Evolutionary conservation across 2,113 vertebrate species (phyloP).

Genomic region (Rattus rattus): DNA sequence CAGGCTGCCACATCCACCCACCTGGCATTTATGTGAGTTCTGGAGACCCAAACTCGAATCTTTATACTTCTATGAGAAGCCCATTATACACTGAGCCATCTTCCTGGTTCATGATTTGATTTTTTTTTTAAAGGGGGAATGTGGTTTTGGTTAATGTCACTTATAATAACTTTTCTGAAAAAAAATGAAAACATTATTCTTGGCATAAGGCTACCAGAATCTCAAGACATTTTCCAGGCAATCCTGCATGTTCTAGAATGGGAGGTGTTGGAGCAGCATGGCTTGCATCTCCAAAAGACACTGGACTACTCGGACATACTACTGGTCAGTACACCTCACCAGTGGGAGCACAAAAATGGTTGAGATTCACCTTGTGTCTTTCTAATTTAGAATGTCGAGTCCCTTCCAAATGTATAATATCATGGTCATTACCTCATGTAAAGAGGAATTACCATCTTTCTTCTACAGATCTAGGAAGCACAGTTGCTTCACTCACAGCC

Average conservation of each 20-base stretch:
- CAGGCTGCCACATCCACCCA: neutral
- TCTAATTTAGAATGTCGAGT: neutral
- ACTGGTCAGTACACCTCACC: neutral
- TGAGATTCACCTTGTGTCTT: neutral
- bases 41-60: neutral
- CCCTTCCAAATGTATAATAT: neutral
- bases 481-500: neutral
- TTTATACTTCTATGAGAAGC: neutral
- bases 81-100: neutral
- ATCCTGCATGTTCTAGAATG: neutral
- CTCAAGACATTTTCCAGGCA: neutral
- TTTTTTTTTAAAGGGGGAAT: slow-evolving; percentile 28
- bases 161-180: slow-evolving; percentile 10
- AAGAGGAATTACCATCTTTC: neutral
- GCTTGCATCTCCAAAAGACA: neutral
- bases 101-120: neutral
- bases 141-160: neutral
- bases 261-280: neutral
- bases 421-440: neutral
- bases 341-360: neutral
- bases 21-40: too few species aligned
- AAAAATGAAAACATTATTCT: slow-evolving; percentile 28
- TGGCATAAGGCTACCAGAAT: neutral
- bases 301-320: neutral
- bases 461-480: neutral